Conservation (phyloP, 2,888 invertebrate species). For the Phytoseiulus persimilis region DNA sequence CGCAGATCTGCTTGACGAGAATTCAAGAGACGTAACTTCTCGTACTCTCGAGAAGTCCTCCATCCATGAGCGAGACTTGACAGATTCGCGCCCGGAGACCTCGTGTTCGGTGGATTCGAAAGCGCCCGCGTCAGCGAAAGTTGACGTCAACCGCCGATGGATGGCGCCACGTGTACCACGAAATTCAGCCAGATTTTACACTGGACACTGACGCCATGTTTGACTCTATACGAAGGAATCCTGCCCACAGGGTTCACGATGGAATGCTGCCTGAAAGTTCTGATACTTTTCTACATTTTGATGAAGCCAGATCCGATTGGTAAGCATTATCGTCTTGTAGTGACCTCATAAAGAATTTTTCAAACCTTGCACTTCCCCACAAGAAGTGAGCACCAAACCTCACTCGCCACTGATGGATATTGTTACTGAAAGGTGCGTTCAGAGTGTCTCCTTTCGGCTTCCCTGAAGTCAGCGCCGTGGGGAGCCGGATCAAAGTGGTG, state of each 20-base stretch:
- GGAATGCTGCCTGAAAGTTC: background rate
- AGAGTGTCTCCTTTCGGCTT: constrained; percentile 14
- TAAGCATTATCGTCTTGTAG: too few relatives aligned
- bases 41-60: too few relatives aligned
- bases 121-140: background rate
- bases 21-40: too few relatives aligned
- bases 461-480: background rate
- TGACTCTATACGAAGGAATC: background rate
- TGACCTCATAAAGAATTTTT: too few relatives aligned
- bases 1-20: too few relatives aligned
- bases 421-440: background rate
- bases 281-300: background rate
- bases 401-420: background rate
- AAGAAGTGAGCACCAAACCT: background rate
- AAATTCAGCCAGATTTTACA: background rate
- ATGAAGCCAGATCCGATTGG: background rate
- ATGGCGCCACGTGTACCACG: constrained; percentile 22
- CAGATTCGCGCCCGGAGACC: too few relatives aligned
- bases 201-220: background rate
- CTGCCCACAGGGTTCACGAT: background rate
- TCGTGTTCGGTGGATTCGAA: background rate
- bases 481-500: constrained; percentile 6
- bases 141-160: background rate
- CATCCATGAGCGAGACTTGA: too few relatives aligned
- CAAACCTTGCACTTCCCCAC: too few relatives aligned